phyloP scores from a whole-genome alignment of 2,113 vertebrate genomes.

The Poeciliopsis prolifica region DNA sequence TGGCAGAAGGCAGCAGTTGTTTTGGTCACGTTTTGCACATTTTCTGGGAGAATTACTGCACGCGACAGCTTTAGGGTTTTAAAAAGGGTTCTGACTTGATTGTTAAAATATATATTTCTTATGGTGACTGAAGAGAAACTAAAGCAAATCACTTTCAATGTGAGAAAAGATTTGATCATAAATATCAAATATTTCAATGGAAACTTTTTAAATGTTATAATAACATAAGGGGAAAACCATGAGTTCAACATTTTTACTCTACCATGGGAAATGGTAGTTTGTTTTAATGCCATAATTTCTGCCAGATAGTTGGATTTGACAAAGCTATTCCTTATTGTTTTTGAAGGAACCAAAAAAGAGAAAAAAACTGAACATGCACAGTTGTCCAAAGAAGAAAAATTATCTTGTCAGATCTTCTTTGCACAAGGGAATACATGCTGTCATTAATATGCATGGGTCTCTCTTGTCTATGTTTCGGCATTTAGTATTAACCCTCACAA shows the following conservation, averaged over 20 bases:
- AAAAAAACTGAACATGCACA: neutral
- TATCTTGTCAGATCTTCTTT: constrained; percentile 29
- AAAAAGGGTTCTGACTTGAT: constrained; percentile 67
- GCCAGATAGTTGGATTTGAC: neutral
- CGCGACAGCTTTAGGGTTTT: constrained; percentile 67
- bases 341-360: neutral
- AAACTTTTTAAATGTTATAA: constrained; percentile 27
- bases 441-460: constrained; percentile 73
- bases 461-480: constrained; percentile 66
- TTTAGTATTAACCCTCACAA: constrained; percentile 77
- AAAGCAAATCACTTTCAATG: constrained; percentile 53
- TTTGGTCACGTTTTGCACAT: constrained; percentile 62
- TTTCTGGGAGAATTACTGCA: constrained; percentile 34
- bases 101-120: constrained; percentile 67
- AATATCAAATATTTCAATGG: constrained; percentile 56
- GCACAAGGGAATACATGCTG: constrained; percentile 41
- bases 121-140: constrained; percentile 53
- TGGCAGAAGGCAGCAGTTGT: constrained; percentile 73
- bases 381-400: constrained; percentile 26
- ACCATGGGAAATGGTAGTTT: neutral
- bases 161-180: constrained; percentile 55
- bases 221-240: constrained; percentile 37
- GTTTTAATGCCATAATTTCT: constrained; percentile 6
- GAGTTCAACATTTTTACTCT: constrained; percentile 15
- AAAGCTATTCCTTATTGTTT: constrained; percentile 9